Percentiles rank a stretch among this genome's conserved stretches.
Conservation (phyloP, 2,888 invertebrate genomes). For the Dryobota labecula region DNA sequence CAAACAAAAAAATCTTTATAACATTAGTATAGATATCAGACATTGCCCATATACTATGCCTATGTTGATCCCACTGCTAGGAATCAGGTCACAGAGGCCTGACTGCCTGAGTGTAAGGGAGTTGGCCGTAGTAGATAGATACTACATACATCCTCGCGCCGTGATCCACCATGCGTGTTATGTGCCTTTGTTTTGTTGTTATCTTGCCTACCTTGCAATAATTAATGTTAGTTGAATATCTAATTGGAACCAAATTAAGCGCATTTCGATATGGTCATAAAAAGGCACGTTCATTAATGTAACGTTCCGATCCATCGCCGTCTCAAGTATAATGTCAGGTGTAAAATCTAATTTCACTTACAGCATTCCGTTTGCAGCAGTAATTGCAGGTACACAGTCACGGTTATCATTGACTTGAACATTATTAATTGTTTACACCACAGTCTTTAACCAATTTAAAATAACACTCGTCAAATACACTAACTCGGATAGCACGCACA, state of each 20-base stretch:
- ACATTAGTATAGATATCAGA: too few species aligned
- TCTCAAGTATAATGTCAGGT: constrained; percentile 46
- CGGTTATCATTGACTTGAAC: constrained; percentile 62
- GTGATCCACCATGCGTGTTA: background rate
- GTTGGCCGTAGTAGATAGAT: background rate
- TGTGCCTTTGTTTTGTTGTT: constrained; percentile 14
- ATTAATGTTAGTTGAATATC: constrained; percentile 34
- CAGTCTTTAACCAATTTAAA: constrained; percentile 42
- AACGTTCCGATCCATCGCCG: constrained; percentile 54
- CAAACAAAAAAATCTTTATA: too few species aligned
- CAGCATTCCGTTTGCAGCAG: constrained; percentile 66
- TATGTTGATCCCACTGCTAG: constrained; percentile 1
- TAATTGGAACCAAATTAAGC: constrained; percentile 52
- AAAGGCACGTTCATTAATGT: constrained; percentile 45
- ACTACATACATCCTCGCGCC: background rate
- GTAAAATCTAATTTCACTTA: constrained; percentile 69
- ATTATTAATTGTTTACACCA: constrained; percentile 63
- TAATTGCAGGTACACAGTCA: constrained; percentile 65
- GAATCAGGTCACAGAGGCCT: background rate
- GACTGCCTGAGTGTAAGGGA: too few species aligned
- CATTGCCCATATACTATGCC: background rate
- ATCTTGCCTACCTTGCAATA: constrained; percentile 19
- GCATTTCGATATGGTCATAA: constrained; percentile 47
- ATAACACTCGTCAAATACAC: constrained; percentile 36
- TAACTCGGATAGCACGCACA: constrained; percentile 25